phyloP scores from a whole-genome alignment of 2,113 vertebrate species.

The Vidua macroura region DNA sequence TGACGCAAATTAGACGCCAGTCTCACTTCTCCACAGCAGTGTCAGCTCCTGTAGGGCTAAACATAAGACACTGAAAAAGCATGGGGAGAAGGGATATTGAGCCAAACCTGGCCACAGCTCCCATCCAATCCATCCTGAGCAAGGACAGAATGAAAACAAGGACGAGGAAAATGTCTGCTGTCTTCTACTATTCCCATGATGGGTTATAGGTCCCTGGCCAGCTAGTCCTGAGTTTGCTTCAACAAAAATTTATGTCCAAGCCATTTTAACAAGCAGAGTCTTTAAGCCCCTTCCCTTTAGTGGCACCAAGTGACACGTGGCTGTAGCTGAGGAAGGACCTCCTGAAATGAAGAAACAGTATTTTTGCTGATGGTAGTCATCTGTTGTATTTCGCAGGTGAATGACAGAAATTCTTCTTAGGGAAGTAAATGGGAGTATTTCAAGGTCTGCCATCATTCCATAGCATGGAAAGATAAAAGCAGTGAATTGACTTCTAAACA shows the following conservation, averaged over 20 bases:
- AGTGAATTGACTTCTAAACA: neutral
- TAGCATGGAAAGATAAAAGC: neutral
- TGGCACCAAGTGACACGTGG: fast-evolving
- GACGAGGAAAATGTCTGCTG: neutral
- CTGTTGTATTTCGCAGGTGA: neutral
- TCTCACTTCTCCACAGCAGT: conserved; percentile 44
- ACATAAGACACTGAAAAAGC: conserved; percentile 19
- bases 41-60: conserved; percentile 56
- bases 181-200: neutral
- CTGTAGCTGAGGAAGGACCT: neutral
- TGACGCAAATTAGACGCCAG: conserved; percentile 49
- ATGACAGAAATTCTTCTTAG: neutral
- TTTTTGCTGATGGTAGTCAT: neutral
- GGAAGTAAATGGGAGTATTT: neutral
- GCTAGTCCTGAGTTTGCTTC: neutral
- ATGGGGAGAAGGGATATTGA: neutral
- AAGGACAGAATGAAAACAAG: neutral
- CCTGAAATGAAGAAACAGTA: neutral
- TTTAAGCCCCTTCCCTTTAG: neutral
- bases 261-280: neutral
- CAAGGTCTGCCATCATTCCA: neutral
- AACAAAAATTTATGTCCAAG: neutral
- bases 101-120: neutral
- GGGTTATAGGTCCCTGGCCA: neutral
- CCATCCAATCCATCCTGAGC: neutral